These are phyloP conservation scores for Gambusia holbrooki DNA, from an alignment of 2,113 vertebrate species.

Conservation along the genomic window DNA sequence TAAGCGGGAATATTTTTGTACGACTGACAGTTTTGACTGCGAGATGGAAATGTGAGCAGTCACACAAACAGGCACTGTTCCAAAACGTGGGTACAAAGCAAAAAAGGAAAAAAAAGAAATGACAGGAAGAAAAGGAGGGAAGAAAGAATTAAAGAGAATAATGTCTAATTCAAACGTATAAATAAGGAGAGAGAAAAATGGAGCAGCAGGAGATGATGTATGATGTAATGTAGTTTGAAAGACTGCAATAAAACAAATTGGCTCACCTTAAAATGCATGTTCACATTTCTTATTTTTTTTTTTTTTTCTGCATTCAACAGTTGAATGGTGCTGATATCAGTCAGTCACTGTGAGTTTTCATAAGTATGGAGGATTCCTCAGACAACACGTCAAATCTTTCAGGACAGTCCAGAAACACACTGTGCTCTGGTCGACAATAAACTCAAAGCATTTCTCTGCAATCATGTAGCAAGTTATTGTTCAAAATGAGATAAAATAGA, in stretches of 20 bases:
- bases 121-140: background rate
- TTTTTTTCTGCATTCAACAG: background rate
- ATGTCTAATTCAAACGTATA: background rate
- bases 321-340: background rate
- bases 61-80: conserved; percentile 5
- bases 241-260: background rate
- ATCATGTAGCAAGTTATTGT: too few species aligned
- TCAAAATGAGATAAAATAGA: too few species aligned
- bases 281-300: background rate
- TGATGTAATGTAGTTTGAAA: background rate
- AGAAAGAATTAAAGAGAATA: background rate
- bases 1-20: conserved; percentile 24
- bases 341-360: background rate
- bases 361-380: background rate
- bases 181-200: background rate
- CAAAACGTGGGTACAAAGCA: background rate
- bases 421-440: background rate
- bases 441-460: too few species aligned
- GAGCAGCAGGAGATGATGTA: background rate
- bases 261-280: too few species aligned
- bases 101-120: background rate
- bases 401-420: background rate
- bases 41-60: conserved; percentile 7
- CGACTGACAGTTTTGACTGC: conserved; percentile 18
- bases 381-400: background rate